Evolutionary conservation across 2,797 vertebrate species (phyloP).

Genomic region (Esox lucius): DNA sequence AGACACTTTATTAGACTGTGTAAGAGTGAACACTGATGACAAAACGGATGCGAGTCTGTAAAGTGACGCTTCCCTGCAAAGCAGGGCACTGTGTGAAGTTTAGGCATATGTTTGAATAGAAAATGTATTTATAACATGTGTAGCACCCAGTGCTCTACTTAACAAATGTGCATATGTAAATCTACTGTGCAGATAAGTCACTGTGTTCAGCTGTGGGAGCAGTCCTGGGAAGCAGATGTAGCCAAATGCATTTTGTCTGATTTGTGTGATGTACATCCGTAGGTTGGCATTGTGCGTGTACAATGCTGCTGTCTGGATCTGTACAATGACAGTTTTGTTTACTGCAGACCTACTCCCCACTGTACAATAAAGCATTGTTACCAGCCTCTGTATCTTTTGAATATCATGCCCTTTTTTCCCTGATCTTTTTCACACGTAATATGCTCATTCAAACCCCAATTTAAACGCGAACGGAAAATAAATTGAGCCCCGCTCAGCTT

Average conservation of each 20-base stretch:
- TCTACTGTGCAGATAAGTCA: not conserved
- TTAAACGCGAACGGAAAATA: not conserved
- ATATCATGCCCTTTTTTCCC: not conserved
- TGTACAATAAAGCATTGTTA: not conserved
- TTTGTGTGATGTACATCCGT: not conserved
- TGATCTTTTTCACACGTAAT: not conserved
- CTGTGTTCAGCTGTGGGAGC: not conserved
- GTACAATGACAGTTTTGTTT: too few relatives aligned
- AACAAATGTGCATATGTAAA: not conserved
- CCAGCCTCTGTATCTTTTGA: not conserved
- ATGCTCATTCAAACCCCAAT: not conserved
- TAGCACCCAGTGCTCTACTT: not conserved
- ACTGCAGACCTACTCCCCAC: too few relatives aligned
- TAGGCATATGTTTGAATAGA: slow-evolving; percentile 1
- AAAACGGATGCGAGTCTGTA: too few relatives aligned
- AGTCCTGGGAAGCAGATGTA: not conserved
- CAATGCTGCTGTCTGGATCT: too few relatives aligned
- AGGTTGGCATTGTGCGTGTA: not conserved
- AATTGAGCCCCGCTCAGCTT: not conserved
- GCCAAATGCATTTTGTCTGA: not conserved
- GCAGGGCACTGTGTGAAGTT: not conserved
- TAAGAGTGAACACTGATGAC: slow-evolving; percentile 1
- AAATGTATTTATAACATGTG: not conserved
- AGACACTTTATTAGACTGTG: not conserved
- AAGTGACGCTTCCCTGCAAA: not conserved